Base-by-base conservation (phyloP, 1,140 invertebrate genomes). In the Drosophila albomicans region DNA sequence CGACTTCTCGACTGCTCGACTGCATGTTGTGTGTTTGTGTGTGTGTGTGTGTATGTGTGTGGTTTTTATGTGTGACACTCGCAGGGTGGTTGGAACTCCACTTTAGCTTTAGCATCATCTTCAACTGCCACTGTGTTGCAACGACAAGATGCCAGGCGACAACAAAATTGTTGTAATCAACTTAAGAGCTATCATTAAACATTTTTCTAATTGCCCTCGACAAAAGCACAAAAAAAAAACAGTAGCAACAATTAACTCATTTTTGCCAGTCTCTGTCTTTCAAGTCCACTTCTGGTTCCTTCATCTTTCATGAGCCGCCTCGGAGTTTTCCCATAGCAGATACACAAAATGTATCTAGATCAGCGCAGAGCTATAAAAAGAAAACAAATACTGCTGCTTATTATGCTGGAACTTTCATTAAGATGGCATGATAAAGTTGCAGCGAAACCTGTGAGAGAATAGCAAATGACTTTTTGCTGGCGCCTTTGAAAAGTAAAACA, bases 41-140 rank as follows among this genome's bases (percentile, higher is more conserved):
- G 20, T 20, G 20, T 20, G 16, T 20, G 16, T 20, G 16, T 20
- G 20, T n/a, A n/a, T n/a, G n/a, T 25, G 20, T 25, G 20, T 25
- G 20, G 20, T 25, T 25, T 25, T 25, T 25, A 25, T 73, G 70
- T 82, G 80, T 49, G 80, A 82, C 65, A 75, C 68, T 81, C 62
- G 16, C 56, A 65, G 65, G 66, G 73, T 71, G 78, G 61, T 20
- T 62, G 8, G n/a, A 46, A 48, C 51, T 54, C 41, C 41, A 43
- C 41, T 43, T 43, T 1, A n/a, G 41, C 41, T n/a, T 13, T 13
- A 48, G 11, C 59, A 30, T 13, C 56, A 68, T 20, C 30, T 28
- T 25, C 45, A 49, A 38, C 25, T 11, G 28, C 56, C 35, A 32
- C 35, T 38, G 35, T 38, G 35, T 30, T 28, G 32, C 62, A 28